Base-by-base conservation (phyloP, 1,140 invertebrate genomes). In the Polyergus mexicanus region DNA sequence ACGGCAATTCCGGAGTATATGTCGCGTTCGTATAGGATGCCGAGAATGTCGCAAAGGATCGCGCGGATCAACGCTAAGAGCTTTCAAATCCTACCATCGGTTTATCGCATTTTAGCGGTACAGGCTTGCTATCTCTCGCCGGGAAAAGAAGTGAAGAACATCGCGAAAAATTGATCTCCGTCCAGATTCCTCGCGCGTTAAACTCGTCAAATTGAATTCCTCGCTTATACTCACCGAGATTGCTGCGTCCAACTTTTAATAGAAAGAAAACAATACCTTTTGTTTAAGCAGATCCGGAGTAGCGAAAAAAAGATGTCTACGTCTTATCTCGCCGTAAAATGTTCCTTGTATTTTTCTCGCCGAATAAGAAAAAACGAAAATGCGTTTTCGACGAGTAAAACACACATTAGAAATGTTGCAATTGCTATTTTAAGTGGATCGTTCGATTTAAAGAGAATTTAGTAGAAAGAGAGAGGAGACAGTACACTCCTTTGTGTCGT, bases 61-160 rank as follows among this genome's bases (percentile, higher is more conserved):
- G 54, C 51, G 38, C n/a, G 77, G 78, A 72, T 83, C 38, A 74
- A 62, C 78, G 78, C 0, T 60, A 74, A 83, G 56, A 83, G 68
- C 54, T 74, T 60, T 19, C 38, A 83, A 60, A 83, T 83, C 78
- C 78, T 7, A 60, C 47, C 41, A 22, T n/a, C 19, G 68, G 78
- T 83, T 80, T 83, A 74, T 83, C 78, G 78, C 78, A 44, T 74
- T 83, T 83, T 60, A 74, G 28, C 28, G 68, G 32, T n/a, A 51
- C 38, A 81, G 35, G 44, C 54, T 44, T 65, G 10, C 51, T 1
- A 10, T 41, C 44, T 47, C 66, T 68, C 76, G 44, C 54, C 63
- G 35, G 47, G 38, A 47, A 35, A 16, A 25, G 62, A 78, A 38
- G 68, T 16, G 63, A 35, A 28, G 75, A 25, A 56, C 16, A 51